Evolutionary conservation across 2,797 vertebrate species (phyloP), one percentile per base, ranked within the genome.

Genomic region (Anguilla marmorata): DNA sequence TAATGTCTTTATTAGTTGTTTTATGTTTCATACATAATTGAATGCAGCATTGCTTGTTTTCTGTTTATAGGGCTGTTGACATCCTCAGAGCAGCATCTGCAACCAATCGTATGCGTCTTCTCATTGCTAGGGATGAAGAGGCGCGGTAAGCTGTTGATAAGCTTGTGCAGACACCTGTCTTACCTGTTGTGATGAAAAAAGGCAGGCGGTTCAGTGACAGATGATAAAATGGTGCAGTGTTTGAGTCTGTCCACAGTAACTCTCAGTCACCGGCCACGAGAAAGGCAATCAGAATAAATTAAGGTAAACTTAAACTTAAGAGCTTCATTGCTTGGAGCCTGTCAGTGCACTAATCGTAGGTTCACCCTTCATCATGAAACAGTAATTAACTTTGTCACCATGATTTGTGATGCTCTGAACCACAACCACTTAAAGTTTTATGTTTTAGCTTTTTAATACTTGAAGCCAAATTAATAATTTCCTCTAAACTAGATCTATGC

Each of bases 41-140:
- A 66, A 69, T 45, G 9, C 19, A 52, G 27, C 37, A 12, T 58
- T 12, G 60, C 8, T 37, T 21, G 58, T 85, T 88, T 52, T 74
- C 66, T 88, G 30, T 86, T 91, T 21, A 0, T 93, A 98, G 97
- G 93, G 98, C 97, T 0, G 97, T 98, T 93, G 97, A 98, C 74
- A 93, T 98, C 90, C 92, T 98, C 91, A 95, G 98, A 94, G 93
- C 95, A 0, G 97, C 97, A 0, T 98, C 98, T 0, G 96, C 97
- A 86, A 97, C 96, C 91, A 98, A 96, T 94, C 97, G 97, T 92
- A 98, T 98, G 98, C 95, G 94, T 50, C 97, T 98, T 86, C 96
- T 98, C 58, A 96, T 98, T 14, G 97, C 97, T 86, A 95, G 97
- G 1, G 98, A 98, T 0, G 97, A 97, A 0, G 97, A 98, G 0